These are phyloP conservation scores for Steatornis caripensis DNA, from an alignment of 2,113 vertebrate species.

Conservation along the genomic window DNA sequence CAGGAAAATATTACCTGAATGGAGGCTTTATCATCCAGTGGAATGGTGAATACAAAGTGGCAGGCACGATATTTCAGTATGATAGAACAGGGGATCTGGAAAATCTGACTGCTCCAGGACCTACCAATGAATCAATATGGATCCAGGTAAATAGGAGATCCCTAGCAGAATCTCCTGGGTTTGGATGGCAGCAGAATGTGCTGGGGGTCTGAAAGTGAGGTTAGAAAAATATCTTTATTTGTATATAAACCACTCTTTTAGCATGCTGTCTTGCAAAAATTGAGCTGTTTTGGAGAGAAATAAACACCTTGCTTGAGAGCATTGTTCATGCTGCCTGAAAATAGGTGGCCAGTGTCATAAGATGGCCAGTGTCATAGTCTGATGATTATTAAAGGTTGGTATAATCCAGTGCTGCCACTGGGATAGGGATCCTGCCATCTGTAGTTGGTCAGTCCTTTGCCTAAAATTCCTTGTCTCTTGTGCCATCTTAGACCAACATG, in stretches of 20 bases:
- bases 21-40: conserved; percentile 97
- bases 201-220: neutral
- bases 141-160: conserved; percentile 82
- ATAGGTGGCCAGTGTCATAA: neutral
- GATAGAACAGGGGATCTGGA: conserved; percentile 90
- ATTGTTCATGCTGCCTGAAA: neutral
- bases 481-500: neutral
- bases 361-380: neutral
- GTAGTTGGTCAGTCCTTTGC: neutral
- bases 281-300: neutral
- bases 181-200: neutral
- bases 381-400: neutral
- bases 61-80: conserved; percentile 88
- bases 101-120: conserved; percentile 90
- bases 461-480: neutral
- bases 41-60: conserved; percentile 94
- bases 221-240: fast-evolving
- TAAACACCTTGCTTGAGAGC: neutral
- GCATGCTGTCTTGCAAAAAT: neutral
- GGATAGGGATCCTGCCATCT: neutral
- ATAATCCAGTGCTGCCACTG: neutral
- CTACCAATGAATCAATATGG: conserved; percentile 88
- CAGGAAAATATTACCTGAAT: conserved; percentile 91
- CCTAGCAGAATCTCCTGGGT: neutral
- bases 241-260: neutral